These are phyloP conservation scores for Arenaria interpres DNA, from an alignment of 2,113 vertebrate species.

Conservation along the genomic window DNA sequence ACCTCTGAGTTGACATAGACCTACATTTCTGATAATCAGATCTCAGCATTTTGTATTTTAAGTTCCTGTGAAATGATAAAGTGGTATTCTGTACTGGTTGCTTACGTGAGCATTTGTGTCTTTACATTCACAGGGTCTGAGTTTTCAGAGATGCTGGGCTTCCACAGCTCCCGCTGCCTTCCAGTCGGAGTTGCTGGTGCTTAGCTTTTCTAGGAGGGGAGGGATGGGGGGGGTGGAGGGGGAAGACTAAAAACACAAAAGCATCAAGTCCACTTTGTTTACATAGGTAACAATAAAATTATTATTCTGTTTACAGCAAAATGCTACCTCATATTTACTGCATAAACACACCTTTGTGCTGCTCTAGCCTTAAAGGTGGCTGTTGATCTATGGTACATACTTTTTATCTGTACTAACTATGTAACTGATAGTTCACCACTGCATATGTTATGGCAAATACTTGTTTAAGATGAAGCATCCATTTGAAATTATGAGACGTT, in stretches of 20 bases:
- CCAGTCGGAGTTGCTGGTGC: not conserved
- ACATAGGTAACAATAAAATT: slow-evolving; percentile 73
- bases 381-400: slow-evolving; percentile 79
- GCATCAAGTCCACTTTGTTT: slow-evolving; percentile 72
- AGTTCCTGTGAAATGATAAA: slow-evolving; percentile 77
- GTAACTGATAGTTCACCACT: slow-evolving; percentile 50
- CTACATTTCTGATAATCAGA: slow-evolving; percentile 78
- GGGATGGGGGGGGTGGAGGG: not conserved
- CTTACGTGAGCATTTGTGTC: slow-evolving; percentile 76
- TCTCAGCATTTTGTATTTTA: slow-evolving; percentile 71
- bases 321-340: slow-evolving; percentile 93
- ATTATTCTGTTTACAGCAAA: slow-evolving; percentile 95
- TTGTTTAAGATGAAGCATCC: slow-evolving; percentile 59
- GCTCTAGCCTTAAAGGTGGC: slow-evolving; percentile 77
- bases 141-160: slow-evolving; percentile 42
- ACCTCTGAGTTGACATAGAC: slow-evolving; percentile 91
- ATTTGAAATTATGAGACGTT: slow-evolving; percentile 56
- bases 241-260: not conserved
- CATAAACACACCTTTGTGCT: slow-evolving; percentile 79
- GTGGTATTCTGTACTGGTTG: slow-evolving; percentile 74
- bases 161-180: not conserved
- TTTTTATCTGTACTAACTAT: slow-evolving; percentile 58
- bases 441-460: slow-evolving; percentile 52
- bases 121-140: slow-evolving; percentile 66
- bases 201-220: slow-evolving; percentile 32